phyloP scores from a whole-genome alignment of 2,113 vertebrate genomes.

The Chelonoidis abingdonii region DNA sequence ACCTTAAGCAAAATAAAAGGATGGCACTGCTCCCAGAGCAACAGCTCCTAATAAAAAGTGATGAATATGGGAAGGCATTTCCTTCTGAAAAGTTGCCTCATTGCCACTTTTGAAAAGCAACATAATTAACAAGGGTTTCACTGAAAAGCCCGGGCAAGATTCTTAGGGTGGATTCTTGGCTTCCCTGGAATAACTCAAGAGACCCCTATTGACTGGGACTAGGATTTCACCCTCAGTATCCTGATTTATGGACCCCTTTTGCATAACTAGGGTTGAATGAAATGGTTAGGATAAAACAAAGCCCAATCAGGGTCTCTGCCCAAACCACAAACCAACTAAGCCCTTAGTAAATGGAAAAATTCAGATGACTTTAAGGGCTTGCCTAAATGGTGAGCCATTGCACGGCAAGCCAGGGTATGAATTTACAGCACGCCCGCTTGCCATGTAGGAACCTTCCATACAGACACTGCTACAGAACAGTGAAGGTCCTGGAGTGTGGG shows the following conservation, averaged over 20 bases:
- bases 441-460: not conserved
- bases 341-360: not conserved
- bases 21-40: conserved; percentile 53
- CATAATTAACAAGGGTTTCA: not conserved
- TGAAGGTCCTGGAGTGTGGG: not conserved
- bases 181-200: not conserved
- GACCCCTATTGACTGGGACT: not conserved
- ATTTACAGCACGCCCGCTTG: not conserved
- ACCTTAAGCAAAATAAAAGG: conserved; percentile 45
- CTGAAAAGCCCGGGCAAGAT: not conserved
- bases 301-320: not conserved
- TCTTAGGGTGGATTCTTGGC: not conserved
- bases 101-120: conserved; percentile 21
- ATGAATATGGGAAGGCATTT: not conserved
- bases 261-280: not conserved
- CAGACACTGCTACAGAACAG: not conserved
- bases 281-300: not conserved
- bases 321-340: not conserved
- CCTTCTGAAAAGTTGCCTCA: not conserved
- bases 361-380: not conserved
- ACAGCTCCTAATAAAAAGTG: conserved; percentile 26
- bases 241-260: not conserved
- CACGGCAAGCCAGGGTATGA: not conserved
- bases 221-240: not conserved
- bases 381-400: not conserved